Evolutionary conservation across 2,797 vertebrate genomes (phyloP), one percentile per base, ranked within the genome.

Genomic region (Tapera naevia): DNA sequence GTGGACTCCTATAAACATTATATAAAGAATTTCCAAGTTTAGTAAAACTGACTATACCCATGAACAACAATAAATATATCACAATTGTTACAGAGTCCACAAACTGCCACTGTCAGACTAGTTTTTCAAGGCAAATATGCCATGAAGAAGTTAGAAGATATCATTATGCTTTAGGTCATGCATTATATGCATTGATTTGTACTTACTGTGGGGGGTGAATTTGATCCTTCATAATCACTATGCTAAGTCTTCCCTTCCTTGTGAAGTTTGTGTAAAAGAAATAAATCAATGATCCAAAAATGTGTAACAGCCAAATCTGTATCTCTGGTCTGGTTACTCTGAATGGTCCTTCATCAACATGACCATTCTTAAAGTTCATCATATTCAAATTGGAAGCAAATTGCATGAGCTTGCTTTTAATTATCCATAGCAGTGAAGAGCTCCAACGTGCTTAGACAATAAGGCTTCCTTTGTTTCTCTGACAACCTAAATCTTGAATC

Each of bases 351-450:
- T 56, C 32, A 30, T 56, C 67, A 60, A 3, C 35, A 16, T n/a
- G 41, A 32, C 23, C 1, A 0, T 51, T 88, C 54, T 17, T 39
- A 11, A 0, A 1, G 21, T 45, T n/a, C 35, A 48, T 33, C 19
- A 0, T 25, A 9, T 25, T 39, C 25, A 24, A 11, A 23, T 22
- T 70, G 62, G 37, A 57, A 57, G 56, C 43, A 43, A 51, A 57
- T 3, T 9, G 30, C 13, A 3, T 22, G 39, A 23, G 53, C 23
- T 28, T n/a, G 16, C 10, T 27, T 64, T 16, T 32, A 50, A 23
- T 19, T 54, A 22, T 41, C 22, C 1, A 0, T 18, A 53, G 50
- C 17, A 24, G 21, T 18, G 5, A 45, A 13, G 33, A 48, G 46
- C 45, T 70, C 37, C 50, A 15, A 9, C 25, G 16, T 73, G 28